Conservation (phyloP, 2,113 vertebrate genomes). For the Nestor notabilis region DNA sequence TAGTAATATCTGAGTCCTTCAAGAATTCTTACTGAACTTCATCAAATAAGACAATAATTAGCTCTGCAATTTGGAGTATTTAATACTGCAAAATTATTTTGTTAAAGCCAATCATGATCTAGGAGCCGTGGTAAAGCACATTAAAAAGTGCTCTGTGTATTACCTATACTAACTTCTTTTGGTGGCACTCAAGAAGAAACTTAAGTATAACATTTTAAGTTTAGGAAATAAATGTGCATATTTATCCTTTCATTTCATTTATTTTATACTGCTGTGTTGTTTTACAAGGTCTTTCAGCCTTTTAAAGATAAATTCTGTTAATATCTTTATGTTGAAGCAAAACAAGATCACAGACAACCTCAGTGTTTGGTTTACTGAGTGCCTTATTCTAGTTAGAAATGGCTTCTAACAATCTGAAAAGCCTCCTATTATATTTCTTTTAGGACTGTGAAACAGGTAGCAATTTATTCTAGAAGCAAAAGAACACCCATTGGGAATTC, state of each 20-base stretch:
- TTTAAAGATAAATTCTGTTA: conserved; percentile 13
- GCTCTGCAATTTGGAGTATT: conserved; percentile 15
- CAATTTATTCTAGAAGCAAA: background rate
- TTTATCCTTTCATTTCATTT: background rate
- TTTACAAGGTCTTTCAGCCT: background rate
- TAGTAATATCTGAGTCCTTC: conserved; percentile 3
- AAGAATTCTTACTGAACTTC: conserved; percentile 41
- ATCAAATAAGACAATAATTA: conserved; percentile 22
- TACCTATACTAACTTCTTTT: background rate
- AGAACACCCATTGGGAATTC: background rate
- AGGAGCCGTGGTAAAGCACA: background rate
- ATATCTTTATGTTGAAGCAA: background rate
- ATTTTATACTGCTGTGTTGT: background rate
- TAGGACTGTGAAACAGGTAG: background rate
- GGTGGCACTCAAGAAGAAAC: background rate
- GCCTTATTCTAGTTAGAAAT: background rate
- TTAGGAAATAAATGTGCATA: conserved; percentile 14
- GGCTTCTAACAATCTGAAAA: background rate
- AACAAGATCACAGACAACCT: conserved; percentile 1
- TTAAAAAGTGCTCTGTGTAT: background rate
- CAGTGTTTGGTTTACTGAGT: background rate
- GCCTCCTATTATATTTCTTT: background rate
- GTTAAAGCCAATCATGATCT: background rate
- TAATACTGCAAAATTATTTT: conserved; percentile 28
- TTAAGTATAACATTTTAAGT: background rate